Evolutionary conservation across 2,797 vertebrate genomes (phyloP).

Genomic region (Novumbra hubbsi): DNA sequence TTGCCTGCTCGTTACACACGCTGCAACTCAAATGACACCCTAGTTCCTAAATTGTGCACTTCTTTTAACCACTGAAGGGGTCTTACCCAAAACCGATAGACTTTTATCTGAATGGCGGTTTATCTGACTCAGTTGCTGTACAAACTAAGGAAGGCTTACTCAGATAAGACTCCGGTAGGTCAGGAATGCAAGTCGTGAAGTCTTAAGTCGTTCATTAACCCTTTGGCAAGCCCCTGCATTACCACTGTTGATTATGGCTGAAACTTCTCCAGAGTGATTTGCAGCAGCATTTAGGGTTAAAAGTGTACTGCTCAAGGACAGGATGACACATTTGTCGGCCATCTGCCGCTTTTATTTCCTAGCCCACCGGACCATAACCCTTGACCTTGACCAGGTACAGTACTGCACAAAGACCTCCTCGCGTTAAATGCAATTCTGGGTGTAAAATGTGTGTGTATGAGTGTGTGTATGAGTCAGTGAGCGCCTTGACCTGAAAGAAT

Average conservation of each 20-base stretch:
- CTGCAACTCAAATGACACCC: not conserved
- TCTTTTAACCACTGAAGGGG: not conserved
- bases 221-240: not conserved
- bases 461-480: not conserved
- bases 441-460: not conserved
- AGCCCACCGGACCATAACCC: too few relatives aligned
- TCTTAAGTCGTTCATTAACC: conserved; percentile 29
- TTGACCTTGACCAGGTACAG: too few relatives aligned
- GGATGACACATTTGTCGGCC: too few relatives aligned
- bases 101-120: conserved; percentile 21
- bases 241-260: not conserved
- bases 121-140: conserved; percentile 6
- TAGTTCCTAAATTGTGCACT: not conserved
- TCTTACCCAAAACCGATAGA: conserved; percentile 17
- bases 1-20: conserved; percentile 10
- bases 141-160: too few relatives aligned
- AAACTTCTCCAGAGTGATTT: not conserved
- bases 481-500: not conserved
- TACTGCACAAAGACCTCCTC: too few relatives aligned
- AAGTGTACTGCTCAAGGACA: too few relatives aligned
- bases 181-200: conserved; percentile 8
- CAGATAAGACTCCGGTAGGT: conserved; percentile 18
- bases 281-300: too few relatives aligned
- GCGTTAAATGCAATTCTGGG: too few relatives aligned
- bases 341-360: too few relatives aligned